These are phyloP conservation scores for Napeogenes inachia DNA, from an alignment of 2,888 invertebrate species.

Conservation along the genomic window DNA sequence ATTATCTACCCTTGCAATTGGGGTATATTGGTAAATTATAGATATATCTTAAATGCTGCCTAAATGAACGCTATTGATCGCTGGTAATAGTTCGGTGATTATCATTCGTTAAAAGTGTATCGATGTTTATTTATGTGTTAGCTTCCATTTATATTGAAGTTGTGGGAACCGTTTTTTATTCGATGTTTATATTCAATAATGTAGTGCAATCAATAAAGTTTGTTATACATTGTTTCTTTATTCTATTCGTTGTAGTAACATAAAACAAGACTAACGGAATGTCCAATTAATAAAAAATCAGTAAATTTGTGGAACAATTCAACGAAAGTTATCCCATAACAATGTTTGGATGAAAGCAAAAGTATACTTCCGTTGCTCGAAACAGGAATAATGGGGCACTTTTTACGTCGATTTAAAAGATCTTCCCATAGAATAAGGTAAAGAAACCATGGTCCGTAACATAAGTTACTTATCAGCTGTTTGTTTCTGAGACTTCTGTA, in stretches of 20 bases:
- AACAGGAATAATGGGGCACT: slow-evolving; percentile 43
- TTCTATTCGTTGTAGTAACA: too few relatives aligned
- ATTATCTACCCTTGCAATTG: slow-evolving; percentile 59
- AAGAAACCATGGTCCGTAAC: slow-evolving; percentile 47
- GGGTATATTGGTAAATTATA: slow-evolving; percentile 48
- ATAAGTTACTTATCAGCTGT: slow-evolving; percentile 50
- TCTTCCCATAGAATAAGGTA: slow-evolving; percentile 50
- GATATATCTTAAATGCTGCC: slow-evolving; percentile 39
- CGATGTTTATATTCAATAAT: too few relatives aligned
- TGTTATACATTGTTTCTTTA: too few relatives aligned
- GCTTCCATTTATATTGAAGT: too few relatives aligned
- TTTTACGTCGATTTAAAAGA: slow-evolving; percentile 44
- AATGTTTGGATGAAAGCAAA: slow-evolving; percentile 44
- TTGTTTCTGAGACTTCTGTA: slow-evolving; percentile 31
- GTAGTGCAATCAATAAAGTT: too few relatives aligned
- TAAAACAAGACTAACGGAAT: too few relatives aligned
- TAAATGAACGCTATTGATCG: slow-evolving; percentile 11
- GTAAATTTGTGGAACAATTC: too few relatives aligned
- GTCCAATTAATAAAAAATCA: too few relatives aligned
- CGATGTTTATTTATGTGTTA: too few relatives aligned
- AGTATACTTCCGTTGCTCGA: slow-evolving; percentile 36
- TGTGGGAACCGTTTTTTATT: too few relatives aligned
- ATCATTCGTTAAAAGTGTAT: too few relatives aligned
- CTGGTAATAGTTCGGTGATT: neutral
- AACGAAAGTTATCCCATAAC: slow-evolving; percentile 17